Evolutionary conservation across 1,140 invertebrate species (phyloP), one percentile per base, ranked within the genome.

Genomic region (Drosophila aff.): DNA sequence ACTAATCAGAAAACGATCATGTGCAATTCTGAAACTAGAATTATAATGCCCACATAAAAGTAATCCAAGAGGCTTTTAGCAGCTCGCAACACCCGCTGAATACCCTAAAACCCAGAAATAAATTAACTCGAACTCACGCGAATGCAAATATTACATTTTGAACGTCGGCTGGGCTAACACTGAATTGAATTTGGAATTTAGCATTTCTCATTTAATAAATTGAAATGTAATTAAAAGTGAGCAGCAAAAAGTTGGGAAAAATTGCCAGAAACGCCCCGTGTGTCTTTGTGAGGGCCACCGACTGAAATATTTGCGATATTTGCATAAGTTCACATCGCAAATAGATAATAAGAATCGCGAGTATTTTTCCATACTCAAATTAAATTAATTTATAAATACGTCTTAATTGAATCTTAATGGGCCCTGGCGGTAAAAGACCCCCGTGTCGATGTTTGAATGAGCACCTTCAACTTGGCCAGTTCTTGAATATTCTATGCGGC

Each of bases 321-420:
- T 64, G 53, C 85, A 90, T 90, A 90, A 82, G 65, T 90, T 90
- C 85, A 91, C 85, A 90, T 74, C 61, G 72, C 68, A 52, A 79
- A 79, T 31, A 76, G 59, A 76, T 58, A 76, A 83, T 49, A 61
- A 67, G 47, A 79, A 66, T 38, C 31, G 64, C 65, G 64, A 68
- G 64, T 71, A 71, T 31, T 68, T 68, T 68, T 71, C 31, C 49
- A 53, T 68, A 57, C 40, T 52, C 64, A 57, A 87, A 82, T 69
- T 82, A 71, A 85, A 75, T 84, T 81, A 84, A 75, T 60, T 81
- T 76, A 76, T 82, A 84, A 90, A 84, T 85, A 90, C 68, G 81
- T 81, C 67, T 89, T 82, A 89, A 89, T 89, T 85, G 69, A 81
- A 90, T 79, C 55, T 44, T 79, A 89, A 89, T 82, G 74, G 55